Conservation (phyloP, 2,797 vertebrate species). For the Oryzias sinensis region DNA sequence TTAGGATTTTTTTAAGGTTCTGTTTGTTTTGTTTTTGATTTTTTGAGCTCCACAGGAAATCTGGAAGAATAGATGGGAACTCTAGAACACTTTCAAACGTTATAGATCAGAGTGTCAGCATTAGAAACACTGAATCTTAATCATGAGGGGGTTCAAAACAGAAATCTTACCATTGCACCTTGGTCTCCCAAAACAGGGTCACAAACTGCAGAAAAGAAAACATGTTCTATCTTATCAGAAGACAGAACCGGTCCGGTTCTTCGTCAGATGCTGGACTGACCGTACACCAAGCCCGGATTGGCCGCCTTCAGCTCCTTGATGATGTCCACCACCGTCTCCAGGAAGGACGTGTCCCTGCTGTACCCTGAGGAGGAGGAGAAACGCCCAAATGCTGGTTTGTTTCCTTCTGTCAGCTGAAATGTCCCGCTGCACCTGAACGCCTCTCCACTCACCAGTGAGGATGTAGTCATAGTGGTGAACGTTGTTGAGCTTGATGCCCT, state of each 20-base stretch:
- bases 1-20: too few species aligned
- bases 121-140: too few species aligned
- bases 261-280: conserved; percentile 72
- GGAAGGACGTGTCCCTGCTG: conserved; percentile 90
- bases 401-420: background rate
- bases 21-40: too few species aligned
- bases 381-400: background rate
- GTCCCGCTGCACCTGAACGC: background rate
- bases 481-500: conserved; percentile 87
- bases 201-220: conserved; percentile 80
- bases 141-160: background rate
- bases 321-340: conserved; percentile 91
- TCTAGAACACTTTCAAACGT: background rate
- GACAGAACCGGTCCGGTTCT: background rate
- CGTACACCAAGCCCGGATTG: conserved; percentile 88
- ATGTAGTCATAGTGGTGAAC: conserved; percentile 92
- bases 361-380: conserved; percentile 77
- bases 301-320: conserved; percentile 88
- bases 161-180: conserved; percentile 86
- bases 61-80: background rate
- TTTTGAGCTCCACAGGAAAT: too few species aligned
- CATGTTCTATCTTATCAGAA: background rate
- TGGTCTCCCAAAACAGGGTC: conserved; percentile 98
- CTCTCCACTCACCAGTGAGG: conserved; percentile 82
- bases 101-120: too few species aligned